A percentile compares a stretch with the other conserved stretches of the same genome.
Conservation (phyloP, 2,888 invertebrate species). For the Synanthedon myopaeformis region DNA sequence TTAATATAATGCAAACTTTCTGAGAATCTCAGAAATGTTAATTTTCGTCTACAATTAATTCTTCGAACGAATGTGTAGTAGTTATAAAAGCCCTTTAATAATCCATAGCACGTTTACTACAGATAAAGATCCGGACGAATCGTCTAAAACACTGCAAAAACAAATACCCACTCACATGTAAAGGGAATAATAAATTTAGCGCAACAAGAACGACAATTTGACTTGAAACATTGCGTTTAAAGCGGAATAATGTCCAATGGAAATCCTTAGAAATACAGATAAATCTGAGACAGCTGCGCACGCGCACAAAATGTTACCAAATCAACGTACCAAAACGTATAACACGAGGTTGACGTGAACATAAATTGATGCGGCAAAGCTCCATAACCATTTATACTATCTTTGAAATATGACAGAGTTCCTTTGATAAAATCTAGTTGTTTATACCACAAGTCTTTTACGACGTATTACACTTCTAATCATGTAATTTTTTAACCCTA, state of each 20-base stretch:
- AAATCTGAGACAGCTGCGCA: conserved; percentile 11
- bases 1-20: no score
- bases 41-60: no score
- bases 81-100: no score
- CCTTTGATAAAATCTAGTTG: no score
- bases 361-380: conserved; percentile 4
- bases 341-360: conserved; percentile 5
- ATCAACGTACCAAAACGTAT: conserved; percentile 8
- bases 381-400: not conserved
- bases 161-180: not conserved
- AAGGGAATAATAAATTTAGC: conserved; percentile 7
- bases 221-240: conserved; percentile 20
- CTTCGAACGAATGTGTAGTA: no score
- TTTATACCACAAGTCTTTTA: no score
- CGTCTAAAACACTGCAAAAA: not conserved
- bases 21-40: no score
- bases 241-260: conserved; percentile 14
- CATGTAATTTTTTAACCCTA: no score
- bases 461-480: no score
- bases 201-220: conserved; percentile 17
- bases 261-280: conserved; percentile 13
- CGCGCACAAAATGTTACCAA: conserved; percentile 7
- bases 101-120: no score
- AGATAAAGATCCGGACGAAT: no score
- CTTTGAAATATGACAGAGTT: not conserved